These are phyloP conservation scores for Drymodes brunneopygia DNA, from an alignment of 2,113 vertebrate genomes.

Conservation along the genomic window DNA sequence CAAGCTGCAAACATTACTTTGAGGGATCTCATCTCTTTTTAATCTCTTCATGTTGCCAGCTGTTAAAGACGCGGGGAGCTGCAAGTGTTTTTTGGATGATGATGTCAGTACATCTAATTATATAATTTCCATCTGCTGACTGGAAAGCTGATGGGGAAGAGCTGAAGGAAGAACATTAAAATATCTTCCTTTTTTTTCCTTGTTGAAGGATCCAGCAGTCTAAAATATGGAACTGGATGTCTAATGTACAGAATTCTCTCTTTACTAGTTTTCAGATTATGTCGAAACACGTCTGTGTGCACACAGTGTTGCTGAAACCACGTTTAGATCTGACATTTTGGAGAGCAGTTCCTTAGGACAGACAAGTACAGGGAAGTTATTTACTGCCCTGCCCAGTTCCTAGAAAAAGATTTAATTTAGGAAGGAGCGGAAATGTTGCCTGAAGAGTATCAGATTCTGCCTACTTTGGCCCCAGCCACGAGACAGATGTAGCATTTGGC, in stretches of 20 bases:
- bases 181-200: neutral
- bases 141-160: neutral
- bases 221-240: neutral
- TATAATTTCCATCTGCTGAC: slow-evolving; percentile 29
- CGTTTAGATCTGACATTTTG: neutral
- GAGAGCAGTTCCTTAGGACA: neutral
- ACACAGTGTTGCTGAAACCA: neutral
- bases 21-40: neutral
- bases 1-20: neutral
- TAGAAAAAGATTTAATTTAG: neutral
- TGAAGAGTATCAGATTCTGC: neutral
- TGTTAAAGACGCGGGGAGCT: neutral
- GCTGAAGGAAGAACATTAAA: neutral
- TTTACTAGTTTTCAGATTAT: neutral
- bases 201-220: neutral
- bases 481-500: neutral
- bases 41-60: neutral
- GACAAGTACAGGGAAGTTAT: neutral
- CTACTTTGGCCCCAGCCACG: neutral
- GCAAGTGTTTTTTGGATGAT: neutral
- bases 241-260: neutral
- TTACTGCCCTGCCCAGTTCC: neutral
- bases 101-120: neutral
- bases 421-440: neutral
- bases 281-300: neutral